A percentile compares a stretch with the other conserved stretches of the same genome.
Evolutionary conservation across 2,113 vertebrate species (phyloP).

Genomic region (Channa argus): DNA sequence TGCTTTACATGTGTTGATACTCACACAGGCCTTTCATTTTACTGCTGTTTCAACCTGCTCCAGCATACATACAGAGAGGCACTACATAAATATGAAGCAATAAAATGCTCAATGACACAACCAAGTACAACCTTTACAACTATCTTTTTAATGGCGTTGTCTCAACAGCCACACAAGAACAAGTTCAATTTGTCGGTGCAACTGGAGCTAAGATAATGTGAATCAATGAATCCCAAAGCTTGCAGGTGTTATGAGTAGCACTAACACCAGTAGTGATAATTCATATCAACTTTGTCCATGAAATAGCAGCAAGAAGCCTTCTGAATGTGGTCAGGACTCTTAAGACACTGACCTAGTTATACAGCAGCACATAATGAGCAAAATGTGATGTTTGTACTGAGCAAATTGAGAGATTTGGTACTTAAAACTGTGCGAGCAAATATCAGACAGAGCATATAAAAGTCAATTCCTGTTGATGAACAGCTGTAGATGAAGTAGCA

Average conservation of each 20-base stretch:
- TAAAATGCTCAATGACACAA: slow-evolving; percentile 8
- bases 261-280: not conserved
- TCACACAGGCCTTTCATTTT: slow-evolving; percentile 15
- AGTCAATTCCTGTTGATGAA: not conserved
- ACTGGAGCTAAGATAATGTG: not conserved
- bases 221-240: slow-evolving; percentile 14
- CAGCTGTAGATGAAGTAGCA: not conserved
- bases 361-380: not conserved
- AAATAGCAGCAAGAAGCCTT: not conserved
- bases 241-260: not conserved
- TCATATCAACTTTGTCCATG: not conserved
- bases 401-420: not conserved
- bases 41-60: slow-evolving; percentile 1
- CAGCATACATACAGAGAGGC: slow-evolving; percentile 2
- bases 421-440: not conserved
- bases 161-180: not conserved
- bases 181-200: not conserved
- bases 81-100: slow-evolving; percentile 14
- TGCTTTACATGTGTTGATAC: slow-evolving; percentile 4
- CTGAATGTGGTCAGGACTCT: not conserved
- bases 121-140: not conserved
- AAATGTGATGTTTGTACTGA: not conserved
- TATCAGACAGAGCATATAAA: not conserved
- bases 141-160: not conserved
- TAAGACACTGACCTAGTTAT: not conserved